phyloP scores from a whole-genome alignment of 2,888 invertebrate genomes.

The Euproctis similis region DNA sequence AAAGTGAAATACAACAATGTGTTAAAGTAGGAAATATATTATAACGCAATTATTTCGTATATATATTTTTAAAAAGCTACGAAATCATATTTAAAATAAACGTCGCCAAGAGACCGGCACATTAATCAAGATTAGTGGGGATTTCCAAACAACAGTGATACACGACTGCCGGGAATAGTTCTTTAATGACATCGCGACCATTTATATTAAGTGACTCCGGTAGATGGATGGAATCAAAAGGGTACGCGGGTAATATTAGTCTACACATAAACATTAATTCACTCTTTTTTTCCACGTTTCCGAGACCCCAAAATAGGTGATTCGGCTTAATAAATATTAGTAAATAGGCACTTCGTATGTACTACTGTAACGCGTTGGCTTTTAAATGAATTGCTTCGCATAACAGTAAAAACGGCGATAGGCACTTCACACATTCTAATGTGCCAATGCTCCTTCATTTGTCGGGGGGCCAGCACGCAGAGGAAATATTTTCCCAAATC shows the following conservation, averaged over 20 bases:
- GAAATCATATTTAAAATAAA: slow-evolving; percentile 29
- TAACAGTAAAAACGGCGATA: slow-evolving; percentile 71
- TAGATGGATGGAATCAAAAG: slow-evolving; percentile 14
- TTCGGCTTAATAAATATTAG: slow-evolving; percentile 65
- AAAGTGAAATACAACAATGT: slow-evolving; percentile 31
- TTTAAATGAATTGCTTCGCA: slow-evolving; percentile 74
- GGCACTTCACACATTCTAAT: slow-evolving; percentile 73
- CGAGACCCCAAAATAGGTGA: slow-evolving; percentile 37
- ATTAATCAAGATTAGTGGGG: slow-evolving; percentile 44
- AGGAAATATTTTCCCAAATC: slow-evolving; percentile 76
- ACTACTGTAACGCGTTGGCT: slow-evolving; percentile 65
- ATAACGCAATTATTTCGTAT: slow-evolving; percentile 9
- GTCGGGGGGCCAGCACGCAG: slow-evolving; percentile 70
- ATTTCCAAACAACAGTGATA: slow-evolving; percentile 38
- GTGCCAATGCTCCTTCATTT: slow-evolving; percentile 72
- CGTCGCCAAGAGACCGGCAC: slow-evolving; percentile 17
- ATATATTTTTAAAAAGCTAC: slow-evolving; percentile 20
- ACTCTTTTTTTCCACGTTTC: slow-evolving; percentile 41
- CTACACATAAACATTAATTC: slow-evolving; percentile 38
- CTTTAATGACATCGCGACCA: slow-evolving; percentile 26
- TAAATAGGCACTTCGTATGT: slow-evolving; percentile 67
- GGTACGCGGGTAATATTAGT: slow-evolving; percentile 23
- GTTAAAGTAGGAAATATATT: slow-evolving; percentile 17
- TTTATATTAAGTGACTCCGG: slow-evolving; percentile 18
- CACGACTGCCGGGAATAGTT: slow-evolving; percentile 29